Evolutionary conservation across 2,888 invertebrate genomes (phyloP).

Genomic region (Auanema sp.): DNA sequence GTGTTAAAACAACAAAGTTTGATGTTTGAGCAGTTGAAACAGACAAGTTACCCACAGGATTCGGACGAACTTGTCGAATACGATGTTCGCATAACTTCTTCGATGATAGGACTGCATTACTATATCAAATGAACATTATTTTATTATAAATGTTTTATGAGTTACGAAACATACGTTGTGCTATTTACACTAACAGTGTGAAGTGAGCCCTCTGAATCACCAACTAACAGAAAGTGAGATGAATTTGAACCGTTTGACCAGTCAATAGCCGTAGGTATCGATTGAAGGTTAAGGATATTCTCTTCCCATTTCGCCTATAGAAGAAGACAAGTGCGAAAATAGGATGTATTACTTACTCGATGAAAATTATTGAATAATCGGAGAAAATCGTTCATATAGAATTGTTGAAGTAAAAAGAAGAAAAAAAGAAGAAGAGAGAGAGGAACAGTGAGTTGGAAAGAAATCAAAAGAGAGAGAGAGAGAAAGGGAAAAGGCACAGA

Average conservation of each 20-base stretch:
- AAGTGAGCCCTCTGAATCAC: too few relatives aligned
- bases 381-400: neutral
- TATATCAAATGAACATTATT: too few relatives aligned
- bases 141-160: too few relatives aligned
- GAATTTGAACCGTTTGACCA: neutral
- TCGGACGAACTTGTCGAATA: too few relatives aligned
- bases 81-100: too few relatives aligned
- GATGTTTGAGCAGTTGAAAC: too few relatives aligned
- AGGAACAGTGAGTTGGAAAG: neutral
- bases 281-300: neutral
- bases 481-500: neutral
- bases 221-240: neutral
- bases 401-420: neutral
- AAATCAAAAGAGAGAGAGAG: too few relatives aligned
- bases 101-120: too few relatives aligned
- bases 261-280: neutral
- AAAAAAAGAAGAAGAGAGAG: neutral
- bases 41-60: too few relatives aligned
- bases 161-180: too few relatives aligned
- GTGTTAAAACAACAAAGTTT: too few relatives aligned
- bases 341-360: neutral
- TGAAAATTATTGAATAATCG: neutral
- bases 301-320: neutral
- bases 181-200: too few relatives aligned
- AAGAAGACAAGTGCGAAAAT: neutral